phyloP scores from a whole-genome alignment of 2,113 vertebrate species.

The Vidua chalybeata region DNA sequence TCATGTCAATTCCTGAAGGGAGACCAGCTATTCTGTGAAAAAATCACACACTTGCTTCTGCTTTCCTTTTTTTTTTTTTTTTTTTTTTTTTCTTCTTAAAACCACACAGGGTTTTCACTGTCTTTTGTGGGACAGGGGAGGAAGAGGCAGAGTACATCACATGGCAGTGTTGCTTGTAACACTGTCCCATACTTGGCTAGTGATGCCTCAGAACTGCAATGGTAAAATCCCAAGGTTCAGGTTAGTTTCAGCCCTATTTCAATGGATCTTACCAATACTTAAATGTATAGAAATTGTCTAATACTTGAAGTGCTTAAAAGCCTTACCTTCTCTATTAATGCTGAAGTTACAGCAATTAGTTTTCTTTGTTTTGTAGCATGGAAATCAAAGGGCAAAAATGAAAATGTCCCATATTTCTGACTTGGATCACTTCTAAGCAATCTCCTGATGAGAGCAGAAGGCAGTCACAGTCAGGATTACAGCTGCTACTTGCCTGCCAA shows the following conservation, averaged over 20 bases:
- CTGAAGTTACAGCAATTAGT: not conserved
- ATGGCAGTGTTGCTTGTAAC: rapidly evolving
- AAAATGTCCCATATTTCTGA: not conserved
- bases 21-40: not conserved
- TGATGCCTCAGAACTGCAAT: not conserved
- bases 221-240: not conserved
- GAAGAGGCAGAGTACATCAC: not conserved
- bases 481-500: not conserved
- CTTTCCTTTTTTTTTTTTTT: not conserved
- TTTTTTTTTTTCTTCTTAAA: not conserved
- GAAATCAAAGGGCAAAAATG: not conserved
- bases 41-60: not conserved
- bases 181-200: not conserved
- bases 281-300: not conserved
- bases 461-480: not conserved
- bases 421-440: not conserved
- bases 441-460: not conserved
- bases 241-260: not conserved
- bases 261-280: not conserved
- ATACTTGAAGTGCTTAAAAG: not conserved
- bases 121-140: not conserved
- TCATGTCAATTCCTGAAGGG: not conserved
- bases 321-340: not conserved
- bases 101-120: not conserved
- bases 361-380: not conserved